phyloP scores from a whole-genome alignment of 1,140 invertebrate species.

The Asbolus verrucosus region DNA sequence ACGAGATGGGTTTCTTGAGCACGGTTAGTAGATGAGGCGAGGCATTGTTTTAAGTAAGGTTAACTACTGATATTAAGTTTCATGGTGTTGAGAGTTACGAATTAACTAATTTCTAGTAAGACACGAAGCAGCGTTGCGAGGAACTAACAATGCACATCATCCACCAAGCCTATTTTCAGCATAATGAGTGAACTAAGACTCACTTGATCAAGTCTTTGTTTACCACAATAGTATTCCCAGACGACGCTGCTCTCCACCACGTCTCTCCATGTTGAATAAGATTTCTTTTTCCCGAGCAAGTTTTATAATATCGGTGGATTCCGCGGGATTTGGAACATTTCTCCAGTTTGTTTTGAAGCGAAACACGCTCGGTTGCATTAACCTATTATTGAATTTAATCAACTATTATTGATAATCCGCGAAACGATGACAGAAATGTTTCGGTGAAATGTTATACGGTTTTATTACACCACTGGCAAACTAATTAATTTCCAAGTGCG shows the following conservation, averaged over 20 bases:
- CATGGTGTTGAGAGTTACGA: slow-evolving; percentile 50
- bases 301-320: neutral
- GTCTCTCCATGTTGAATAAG: slow-evolving; percentile 6
- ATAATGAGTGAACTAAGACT: slow-evolving; percentile 47
- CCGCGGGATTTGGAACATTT: neutral
- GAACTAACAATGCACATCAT: slow-evolving; percentile 51
- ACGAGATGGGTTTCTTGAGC: slow-evolving; percentile 7
- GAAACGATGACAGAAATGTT: neutral
- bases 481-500: slow-evolving; percentile 2
- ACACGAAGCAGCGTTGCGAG: slow-evolving; percentile 48
- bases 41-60: slow-evolving; percentile 45
- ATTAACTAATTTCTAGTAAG: slow-evolving; percentile 56
- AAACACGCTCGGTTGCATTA: neutral
- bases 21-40: slow-evolving; percentile 1
- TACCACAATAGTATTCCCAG: slow-evolving; percentile 41
- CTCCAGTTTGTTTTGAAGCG: neutral
- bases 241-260: slow-evolving; percentile 13
- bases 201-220: slow-evolving; percentile 49
- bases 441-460: neutral
- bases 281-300: slow-evolving; percentile 2
- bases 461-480: neutral
- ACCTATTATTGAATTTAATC: neutral
- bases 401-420: no score
- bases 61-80: slow-evolving; percentile 53
- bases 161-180: slow-evolving; percentile 51